Evolutionary conservation across 2,113 vertebrate genomes (phyloP).

Genomic region (Sorex araneus): DNA sequence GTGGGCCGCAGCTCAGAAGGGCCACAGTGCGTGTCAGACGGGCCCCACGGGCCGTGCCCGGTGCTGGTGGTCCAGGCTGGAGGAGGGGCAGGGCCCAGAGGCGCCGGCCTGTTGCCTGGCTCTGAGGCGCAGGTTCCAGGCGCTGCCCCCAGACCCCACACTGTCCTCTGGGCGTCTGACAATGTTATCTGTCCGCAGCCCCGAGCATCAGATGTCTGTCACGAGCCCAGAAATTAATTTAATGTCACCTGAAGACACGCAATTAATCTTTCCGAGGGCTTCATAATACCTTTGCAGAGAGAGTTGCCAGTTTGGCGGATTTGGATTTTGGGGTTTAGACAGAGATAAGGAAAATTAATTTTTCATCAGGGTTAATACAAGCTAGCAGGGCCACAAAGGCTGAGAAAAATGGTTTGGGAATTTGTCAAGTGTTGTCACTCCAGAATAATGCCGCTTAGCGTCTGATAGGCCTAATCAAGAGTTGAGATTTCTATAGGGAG

Average conservation of each 20-base stretch:
- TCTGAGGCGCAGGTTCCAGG: too few species aligned
- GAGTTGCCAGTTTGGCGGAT: conserved; percentile 97
- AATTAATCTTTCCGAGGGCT: conserved; percentile 97
- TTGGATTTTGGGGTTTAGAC: conserved; percentile 98
- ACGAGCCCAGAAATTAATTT: conserved; percentile 95
- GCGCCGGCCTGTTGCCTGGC: too few species aligned
- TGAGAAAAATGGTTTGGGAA: conserved; percentile 92
- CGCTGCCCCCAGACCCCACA: conserved; percentile 92
- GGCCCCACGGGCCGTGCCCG: too few species aligned
- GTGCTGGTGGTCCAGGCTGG: too few species aligned
- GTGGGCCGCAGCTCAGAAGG: too few species aligned
- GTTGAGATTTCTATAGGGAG: conserved; percentile 96
- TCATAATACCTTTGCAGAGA: conserved; percentile 99
- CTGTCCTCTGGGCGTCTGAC: conserved; percentile 94
- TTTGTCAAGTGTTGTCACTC: conserved; percentile 96
- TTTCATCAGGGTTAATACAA: conserved; percentile 99
- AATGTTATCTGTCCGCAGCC: conserved; percentile 97
- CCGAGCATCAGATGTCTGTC: conserved; percentile 94
- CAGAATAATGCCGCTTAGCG: conserved; percentile 96
- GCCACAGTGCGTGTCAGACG: too few species aligned
- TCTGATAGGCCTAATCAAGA: conserved; percentile 97
- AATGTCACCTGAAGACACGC: conserved; percentile 96
- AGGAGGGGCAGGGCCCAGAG: too few species aligned
- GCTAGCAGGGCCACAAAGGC: conserved; percentile 95
- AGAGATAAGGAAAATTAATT: conserved; percentile 99